Evolutionary conservation across 2,797 vertebrate genomes (phyloP).

Genomic region (Hippoglossus hippoglossus): DNA sequence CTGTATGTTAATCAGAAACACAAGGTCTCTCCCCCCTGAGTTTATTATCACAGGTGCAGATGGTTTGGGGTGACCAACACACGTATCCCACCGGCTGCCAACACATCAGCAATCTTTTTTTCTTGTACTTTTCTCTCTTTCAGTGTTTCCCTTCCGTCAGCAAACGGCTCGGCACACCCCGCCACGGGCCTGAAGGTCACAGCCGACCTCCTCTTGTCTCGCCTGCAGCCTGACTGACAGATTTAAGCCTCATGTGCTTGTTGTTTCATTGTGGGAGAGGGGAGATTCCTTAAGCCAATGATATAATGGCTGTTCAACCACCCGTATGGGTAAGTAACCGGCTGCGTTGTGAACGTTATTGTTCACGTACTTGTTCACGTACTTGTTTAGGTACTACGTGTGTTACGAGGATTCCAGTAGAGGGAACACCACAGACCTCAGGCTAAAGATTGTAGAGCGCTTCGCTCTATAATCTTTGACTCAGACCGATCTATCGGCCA

Average conservation of each 20-base stretch:
- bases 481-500: too few relatives aligned
- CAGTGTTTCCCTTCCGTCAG: constrained; percentile 5
- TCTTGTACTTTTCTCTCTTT: not conserved
- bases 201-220: constrained; percentile 5
- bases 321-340: too few relatives aligned
- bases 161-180: constrained; percentile 1
- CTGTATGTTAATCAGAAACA: constrained; percentile 76
- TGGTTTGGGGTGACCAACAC: constrained; percentile 70
- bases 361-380: too few relatives aligned
- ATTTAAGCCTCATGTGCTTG: constrained; percentile 22
- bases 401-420: too few relatives aligned
- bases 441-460: too few relatives aligned
- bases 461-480: too few relatives aligned
- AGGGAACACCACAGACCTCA: too few relatives aligned
- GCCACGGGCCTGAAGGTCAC: not conserved
- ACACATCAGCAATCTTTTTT: constrained; percentile 14
- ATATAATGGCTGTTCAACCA: too few relatives aligned
- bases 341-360: too few relatives aligned
- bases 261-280: constrained; percentile 1
- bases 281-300: not conserved
- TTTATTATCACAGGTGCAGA: constrained; percentile 83
- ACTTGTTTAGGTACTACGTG: too few relatives aligned
- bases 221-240: constrained; percentile 17
- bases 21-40: constrained; percentile 21
- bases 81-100: constrained; percentile 47